Conservation (phyloP, 1,140 invertebrate genomes). For the Triops cancriformis region DNA sequence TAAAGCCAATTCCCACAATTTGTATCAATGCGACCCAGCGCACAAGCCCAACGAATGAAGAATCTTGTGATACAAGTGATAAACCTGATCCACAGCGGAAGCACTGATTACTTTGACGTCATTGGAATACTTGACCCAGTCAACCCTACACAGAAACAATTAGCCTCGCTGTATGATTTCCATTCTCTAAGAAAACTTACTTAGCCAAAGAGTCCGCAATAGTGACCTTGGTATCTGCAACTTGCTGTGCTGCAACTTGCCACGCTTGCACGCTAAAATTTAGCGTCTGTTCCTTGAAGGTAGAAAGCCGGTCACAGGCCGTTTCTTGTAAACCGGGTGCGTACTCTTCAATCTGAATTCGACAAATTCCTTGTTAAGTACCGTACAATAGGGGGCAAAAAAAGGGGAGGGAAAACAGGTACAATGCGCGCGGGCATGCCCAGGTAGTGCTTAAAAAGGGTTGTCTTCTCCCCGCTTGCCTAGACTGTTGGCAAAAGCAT, state of each 20-base stretch:
- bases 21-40: neutral
- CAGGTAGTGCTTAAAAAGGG: no score
- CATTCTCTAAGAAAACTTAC: neutral
- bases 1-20: neutral
- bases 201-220: neutral
- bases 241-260: neutral
- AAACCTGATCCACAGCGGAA: neutral
- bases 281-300: neutral
- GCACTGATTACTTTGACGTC: neutral
- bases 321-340: neutral
- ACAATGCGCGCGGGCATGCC: no score
- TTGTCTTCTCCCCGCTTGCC: no score
- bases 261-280: neutral
- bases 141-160: neutral
- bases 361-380: neutral
- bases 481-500: no score
- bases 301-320: neutral
- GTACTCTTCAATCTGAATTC: neutral
- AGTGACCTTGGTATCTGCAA: neutral
- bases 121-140: neutral
- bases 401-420: no score
- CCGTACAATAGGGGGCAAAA: no score
- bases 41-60: neutral
- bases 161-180: neutral
- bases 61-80: conserved; percentile 7